Evolutionary conservation across 2,888 invertebrate species (phyloP), one percentile per base, ranked within the genome.

Genomic region (Caenorhabditis drosophilae): DNA sequence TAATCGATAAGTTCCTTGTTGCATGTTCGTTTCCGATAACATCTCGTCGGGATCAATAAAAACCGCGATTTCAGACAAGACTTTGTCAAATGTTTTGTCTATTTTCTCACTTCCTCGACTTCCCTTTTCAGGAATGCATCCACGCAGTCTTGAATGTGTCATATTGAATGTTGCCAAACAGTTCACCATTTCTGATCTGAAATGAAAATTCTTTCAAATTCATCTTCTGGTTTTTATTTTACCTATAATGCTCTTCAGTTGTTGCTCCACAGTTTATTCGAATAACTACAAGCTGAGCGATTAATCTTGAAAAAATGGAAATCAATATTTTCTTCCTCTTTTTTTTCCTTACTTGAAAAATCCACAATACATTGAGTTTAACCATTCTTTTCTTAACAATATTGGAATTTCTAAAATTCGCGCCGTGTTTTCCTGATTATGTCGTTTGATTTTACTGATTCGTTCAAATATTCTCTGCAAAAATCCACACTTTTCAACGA

Each of bases 281-380:
- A 31, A 71, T 54, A 11, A 73, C 63, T 4, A 80, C 54, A 4
- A 78, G 31, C 35, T 80, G 76, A 18, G 76, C 60, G 25, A 78
- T 54, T 11, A 77, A 56, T 41, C n/a, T n/a, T n/a, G n/a, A n/a
- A n/a, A n/a, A n/a, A n/a, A n/a, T n/a, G n/a, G n/a, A n/a, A n/a
- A n/a, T n/a, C n/a, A n/a, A n/a, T n/a, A n/a, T n/a, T n/a, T n/a
- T n/a, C n/a, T n/a, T n/a, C n/a, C n/a, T n/a, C n/a, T n/a, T n/a
- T n/a, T n/a, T n/a, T n/a, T n/a, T n/a, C n/a, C n/a, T n/a, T n/a
- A n/a, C n/a, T 74, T 75, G 55, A 53, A 70, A 60, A 53, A 57
- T 42, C 63, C 58, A 45, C 49, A 53, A 20, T 54, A 54, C 57
- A 58, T 53, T n/a, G 63, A 58, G 58, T 64, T 58, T 18, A 59